Base-by-base conservation (phyloP, 2,797 vertebrate species). In the Clarias fuscus region DNA sequence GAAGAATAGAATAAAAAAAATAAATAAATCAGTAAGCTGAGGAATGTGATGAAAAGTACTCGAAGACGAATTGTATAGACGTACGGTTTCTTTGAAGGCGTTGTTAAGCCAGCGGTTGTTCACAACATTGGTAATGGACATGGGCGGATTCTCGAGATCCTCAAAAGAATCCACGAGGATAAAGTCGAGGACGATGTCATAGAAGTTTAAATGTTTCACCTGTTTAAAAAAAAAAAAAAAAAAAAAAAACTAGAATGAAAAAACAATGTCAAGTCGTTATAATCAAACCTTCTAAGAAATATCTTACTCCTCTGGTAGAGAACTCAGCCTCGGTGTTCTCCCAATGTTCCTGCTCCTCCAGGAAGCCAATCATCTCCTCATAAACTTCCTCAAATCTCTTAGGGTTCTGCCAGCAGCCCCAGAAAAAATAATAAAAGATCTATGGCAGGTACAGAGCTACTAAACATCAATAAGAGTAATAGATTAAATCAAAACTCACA, bases 161-260 rank as follows among this genome's bases (percentile, higher is more conserved):
- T 99, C 98, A 88, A 99, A 99, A 0, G 98, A 99, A 92, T 99
- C 98, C 96, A 99, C 97, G 82, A 99, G 93, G 93, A 99, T 97
- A 86, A 98, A 99, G 93, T 99, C 98, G 94, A 99, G 95, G 89
- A 99, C 97, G 10, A 99, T 95, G 89, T 99, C 98, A 84, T 98
- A 99, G 94, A 99, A 99, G 94, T 98, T 99, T 70, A 99, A 87
- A 91, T 98, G 96, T 92, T 96, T 98, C 75, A 99, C 97, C 98
- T 99, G 81, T 86, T 72, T 6, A 3, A 22, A 59, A 43, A 43
- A 53, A 13, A 3, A 15, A 3, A 22, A 59, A 43, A 43, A 53
- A 13, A 3, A 43, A 56, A 14, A 8, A 11, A n/a, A 7, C 17
- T 17, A 48, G 48, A 6, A 40, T 2, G 18, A 27, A 59, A 75